Base-by-base conservation (phyloP, 2,888 invertebrate genomes). In the Augochlorella aurata region DNA sequence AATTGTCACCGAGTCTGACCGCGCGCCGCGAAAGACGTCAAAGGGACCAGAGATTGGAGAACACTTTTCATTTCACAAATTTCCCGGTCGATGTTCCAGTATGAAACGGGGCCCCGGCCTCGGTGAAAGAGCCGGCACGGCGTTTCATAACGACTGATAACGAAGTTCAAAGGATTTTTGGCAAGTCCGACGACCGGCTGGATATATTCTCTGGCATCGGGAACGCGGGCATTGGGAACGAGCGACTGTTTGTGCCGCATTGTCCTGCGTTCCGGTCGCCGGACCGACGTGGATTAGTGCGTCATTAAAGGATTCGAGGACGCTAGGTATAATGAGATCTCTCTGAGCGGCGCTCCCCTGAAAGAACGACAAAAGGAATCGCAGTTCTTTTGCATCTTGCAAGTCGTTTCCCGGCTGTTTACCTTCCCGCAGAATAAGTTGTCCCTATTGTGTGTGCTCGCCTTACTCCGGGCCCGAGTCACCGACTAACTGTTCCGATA, bases 141-240 rank as follows among this genome's bases (percentile, higher is more conserved):
- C 54, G 58, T 67, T 77, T 70, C 70, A 29, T 65, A 72, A 72
- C 73, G 82, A 82, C 70, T 72, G 82, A 82, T 82, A 82, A 82
- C 82, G 82, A 82, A 77, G 82, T 74, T 82, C 77, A 83, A 83
- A 83, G 82, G 82, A 82, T 83, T 82, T 83, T 83, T 82, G 82
- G 83, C 74, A 76, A 74, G 71, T 74, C 71, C 45, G 70, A 16
- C 69, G 77, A 61, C 77, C 58, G 54, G 12, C 54, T 47, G 77
- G 77, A 61, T 3, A 63, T 63, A 66, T 83, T 52, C 18, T n/a
- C n/a, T 21, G 49, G 16, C 67, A 1, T 16, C 45, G 70, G 44
- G 66, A 76, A 44, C 63, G 77, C 71, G 50, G 67, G 70, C 58
- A 65, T 63, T 68, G 68, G 74, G 71, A 73, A 83, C 67, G 66